phyloP scores from a whole-genome alignment of 2,797 vertebrate species.

The Phalloptychus januarius region DNA sequence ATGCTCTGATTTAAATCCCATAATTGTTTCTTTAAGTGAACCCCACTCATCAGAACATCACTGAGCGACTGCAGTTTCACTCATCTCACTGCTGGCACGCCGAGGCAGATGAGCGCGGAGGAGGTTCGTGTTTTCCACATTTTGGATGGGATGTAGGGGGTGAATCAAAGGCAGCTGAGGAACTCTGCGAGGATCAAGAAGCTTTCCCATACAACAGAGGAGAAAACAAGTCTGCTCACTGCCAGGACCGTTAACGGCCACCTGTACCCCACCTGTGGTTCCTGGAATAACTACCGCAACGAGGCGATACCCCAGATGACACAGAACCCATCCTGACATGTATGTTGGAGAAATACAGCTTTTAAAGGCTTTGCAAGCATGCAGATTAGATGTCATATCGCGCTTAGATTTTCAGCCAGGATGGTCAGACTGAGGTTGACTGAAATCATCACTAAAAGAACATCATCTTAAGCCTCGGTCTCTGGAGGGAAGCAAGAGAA shows the following conservation, averaged over 20 bases:
- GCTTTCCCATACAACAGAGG: constrained; percentile 29
- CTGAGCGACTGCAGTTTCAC: constrained; percentile 35
- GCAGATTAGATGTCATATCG: constrained; percentile 1
- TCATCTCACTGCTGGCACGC: constrained; percentile 20
- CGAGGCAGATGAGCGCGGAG: constrained; percentile 44
- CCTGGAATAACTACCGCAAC: constrained; percentile 38
- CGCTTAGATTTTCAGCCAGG: constrained; percentile 8
- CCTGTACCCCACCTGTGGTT: constrained; percentile 62
- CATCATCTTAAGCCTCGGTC: constrained; percentile 69
- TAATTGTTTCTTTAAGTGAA: constrained; percentile 14
- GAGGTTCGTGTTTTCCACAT: constrained; percentile 50
- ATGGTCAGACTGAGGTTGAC: constrained; percentile 59
- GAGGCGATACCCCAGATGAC: constrained; percentile 18
- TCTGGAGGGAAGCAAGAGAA: constrained; percentile 62
- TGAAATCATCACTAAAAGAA: constrained; percentile 72
- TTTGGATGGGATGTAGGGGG: constrained; percentile 9
- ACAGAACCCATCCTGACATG: constrained; percentile 43
- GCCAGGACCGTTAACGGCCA: constrained; percentile 61
- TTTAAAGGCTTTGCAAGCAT: not conserved
- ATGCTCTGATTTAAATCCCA: constrained; percentile 47
- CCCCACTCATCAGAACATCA: constrained; percentile 48
- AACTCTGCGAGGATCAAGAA: constrained; percentile 45
- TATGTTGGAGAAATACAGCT: constrained; percentile 14
- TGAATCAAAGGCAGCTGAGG: constrained; percentile 64
- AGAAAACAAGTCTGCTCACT: constrained; percentile 43